Conservation (phyloP, 2,113 vertebrate species). For the Tympanuchus pallidicinctus region DNA sequence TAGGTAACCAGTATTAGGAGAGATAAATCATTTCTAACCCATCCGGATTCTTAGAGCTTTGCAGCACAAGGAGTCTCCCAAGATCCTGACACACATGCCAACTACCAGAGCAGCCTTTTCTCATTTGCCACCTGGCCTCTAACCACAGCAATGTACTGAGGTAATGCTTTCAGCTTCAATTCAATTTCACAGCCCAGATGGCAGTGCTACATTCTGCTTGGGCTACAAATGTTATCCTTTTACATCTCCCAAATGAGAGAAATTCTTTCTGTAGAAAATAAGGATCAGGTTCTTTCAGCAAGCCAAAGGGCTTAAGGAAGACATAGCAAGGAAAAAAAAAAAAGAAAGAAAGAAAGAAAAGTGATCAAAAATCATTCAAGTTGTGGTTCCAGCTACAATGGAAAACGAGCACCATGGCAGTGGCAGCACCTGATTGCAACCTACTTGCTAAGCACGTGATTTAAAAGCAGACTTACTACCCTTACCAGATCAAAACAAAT, state of each 20-base stretch:
- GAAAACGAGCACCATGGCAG: background rate
- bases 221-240: slow-evolving; percentile 32
- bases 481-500: slow-evolving; percentile 37
- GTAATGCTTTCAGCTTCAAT: slow-evolving; percentile 10
- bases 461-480: slow-evolving; percentile 35
- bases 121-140: slow-evolving; percentile 20
- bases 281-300: slow-evolving; percentile 14
- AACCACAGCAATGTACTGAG: background rate
- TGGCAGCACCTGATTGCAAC: slow-evolving; percentile 31
- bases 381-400: background rate
- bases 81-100: background rate
- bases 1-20: background rate
- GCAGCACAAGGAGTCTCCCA: background rate
- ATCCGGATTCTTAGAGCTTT: background rate
- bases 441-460: background rate
- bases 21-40: background rate
- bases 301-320: background rate
- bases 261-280: slow-evolving; percentile 41
- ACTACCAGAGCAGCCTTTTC: slow-evolving; percentile 11
- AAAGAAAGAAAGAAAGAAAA: background rate
- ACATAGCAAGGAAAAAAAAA: background rate
- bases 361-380: slow-evolving; percentile 21
- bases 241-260: slow-evolving; percentile 35
- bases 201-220: slow-evolving; percentile 24
- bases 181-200: slow-evolving; percentile 56